Conservation (phyloP, 1,140 invertebrate genomes). For the Drosophila gunungcola region DNA sequence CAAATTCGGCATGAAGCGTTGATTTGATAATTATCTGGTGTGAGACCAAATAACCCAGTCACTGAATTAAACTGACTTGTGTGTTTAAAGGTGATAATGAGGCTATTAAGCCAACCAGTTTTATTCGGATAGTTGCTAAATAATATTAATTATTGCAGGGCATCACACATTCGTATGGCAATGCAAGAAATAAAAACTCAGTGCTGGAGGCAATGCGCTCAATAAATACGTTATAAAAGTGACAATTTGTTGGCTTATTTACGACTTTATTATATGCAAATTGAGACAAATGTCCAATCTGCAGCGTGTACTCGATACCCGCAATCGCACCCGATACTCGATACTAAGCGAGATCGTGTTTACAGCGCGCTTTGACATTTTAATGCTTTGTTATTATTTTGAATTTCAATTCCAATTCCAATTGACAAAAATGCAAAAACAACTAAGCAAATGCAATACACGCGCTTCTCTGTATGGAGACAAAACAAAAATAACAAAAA, state of each 20-base stretch:
- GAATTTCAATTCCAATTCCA: conserved; percentile 62
- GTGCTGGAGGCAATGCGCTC: conserved; percentile 45
- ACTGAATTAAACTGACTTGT: background rate
- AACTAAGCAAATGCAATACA: conserved; percentile 52
- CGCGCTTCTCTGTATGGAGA: conserved; percentile 34
- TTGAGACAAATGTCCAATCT: conserved; percentile 67
- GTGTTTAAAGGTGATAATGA: conserved; percentile 6
- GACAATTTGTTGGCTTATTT: conserved; percentile 75
- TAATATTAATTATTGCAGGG: conserved; percentile 11
- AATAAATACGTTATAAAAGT: conserved; percentile 75
- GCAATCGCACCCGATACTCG: conserved; percentile 33
- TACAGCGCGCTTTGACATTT: conserved; percentile 63
- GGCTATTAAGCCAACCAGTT: background rate
- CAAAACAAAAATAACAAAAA: background rate
- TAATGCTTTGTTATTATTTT: conserved; percentile 70
- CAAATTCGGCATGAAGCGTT: background rate
- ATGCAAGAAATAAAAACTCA: conserved; percentile 2
- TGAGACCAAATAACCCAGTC: background rate
- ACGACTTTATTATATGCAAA: conserved; percentile 81
- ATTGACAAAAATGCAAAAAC: conserved; percentile 24
- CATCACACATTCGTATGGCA: conserved; percentile 16
- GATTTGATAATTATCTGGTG: background rate
- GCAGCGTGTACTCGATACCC: conserved; percentile 39
- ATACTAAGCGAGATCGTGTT: conserved; percentile 40
- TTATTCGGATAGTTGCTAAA: too few species aligned